A percentile compares a stretch with the other conserved stretches of the same genome.
phyloP scores from a whole-genome alignment of 2,888 invertebrate species.

The Venustoraphidia nigricollis region DNA sequence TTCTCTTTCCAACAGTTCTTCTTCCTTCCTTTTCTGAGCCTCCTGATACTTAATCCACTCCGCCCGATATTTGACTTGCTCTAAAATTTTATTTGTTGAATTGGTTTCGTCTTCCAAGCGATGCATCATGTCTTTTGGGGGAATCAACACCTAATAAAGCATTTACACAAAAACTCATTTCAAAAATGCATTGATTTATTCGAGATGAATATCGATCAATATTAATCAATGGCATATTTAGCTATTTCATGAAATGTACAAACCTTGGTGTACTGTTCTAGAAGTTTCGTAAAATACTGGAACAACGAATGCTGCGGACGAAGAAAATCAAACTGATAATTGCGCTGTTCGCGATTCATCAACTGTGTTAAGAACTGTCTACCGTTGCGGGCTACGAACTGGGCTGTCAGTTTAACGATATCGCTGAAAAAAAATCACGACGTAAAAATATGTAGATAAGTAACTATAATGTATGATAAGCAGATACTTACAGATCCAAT shows the following conservation, averaged over 20 bases:
- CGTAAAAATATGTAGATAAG: background rate
- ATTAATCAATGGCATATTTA: no score
- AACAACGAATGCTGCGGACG: conserved; percentile 97
- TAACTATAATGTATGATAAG: background rate
- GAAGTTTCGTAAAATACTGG: conserved; percentile 92
- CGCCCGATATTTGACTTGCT: conserved; percentile 86
- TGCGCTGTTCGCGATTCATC: conserved; percentile 96
- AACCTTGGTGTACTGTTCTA: conserved; percentile 97
- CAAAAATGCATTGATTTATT: background rate
- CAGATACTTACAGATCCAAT: conserved; percentile 61
- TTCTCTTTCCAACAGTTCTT: conserved; percentile 90
- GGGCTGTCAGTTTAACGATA: conserved; percentile 93
- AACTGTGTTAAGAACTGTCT: conserved; percentile 93
- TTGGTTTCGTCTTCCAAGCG: conserved; percentile 65
- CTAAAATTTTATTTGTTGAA: conserved; percentile 51
- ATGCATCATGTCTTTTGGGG: conserved; percentile 77
- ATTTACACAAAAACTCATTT: conserved; percentile 1
- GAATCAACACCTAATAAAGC: conserved; percentile 56
- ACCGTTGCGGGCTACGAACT: conserved; percentile 97
- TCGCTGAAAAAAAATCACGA: conserved; percentile 42
- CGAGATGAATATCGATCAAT: background rate
- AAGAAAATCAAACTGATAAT: conserved; percentile 97
- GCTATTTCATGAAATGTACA: no score
- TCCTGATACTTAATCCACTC: conserved; percentile 96
- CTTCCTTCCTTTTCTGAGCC: conserved; percentile 79